A percentile compares a stretch with the other conserved stretches of the same genome.
Conservation (phyloP, 2,888 invertebrate genomes). For the Cephus runcator region DNA sequence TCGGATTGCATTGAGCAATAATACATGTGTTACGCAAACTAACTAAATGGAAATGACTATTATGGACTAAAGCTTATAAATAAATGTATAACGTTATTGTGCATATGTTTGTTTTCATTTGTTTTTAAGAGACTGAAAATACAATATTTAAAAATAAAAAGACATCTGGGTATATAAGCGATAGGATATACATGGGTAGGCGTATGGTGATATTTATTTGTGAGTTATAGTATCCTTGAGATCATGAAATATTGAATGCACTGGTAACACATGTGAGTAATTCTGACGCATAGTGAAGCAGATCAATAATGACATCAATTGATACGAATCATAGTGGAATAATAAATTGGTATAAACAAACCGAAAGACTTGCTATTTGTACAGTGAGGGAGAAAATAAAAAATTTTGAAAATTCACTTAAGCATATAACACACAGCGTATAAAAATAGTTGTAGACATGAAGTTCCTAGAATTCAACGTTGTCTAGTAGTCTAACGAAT, state of each 20-base stretch:
- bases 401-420: background rate
- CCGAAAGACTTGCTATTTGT: background rate
- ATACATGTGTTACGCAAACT: background rate
- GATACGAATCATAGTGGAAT: constrained; percentile 10
- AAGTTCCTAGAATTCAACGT: background rate
- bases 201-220: background rate
- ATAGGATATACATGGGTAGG: background rate
- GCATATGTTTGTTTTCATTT: background rate
- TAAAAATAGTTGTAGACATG: background rate
- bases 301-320: constrained; percentile 16
- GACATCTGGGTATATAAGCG: background rate
- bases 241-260: background rate
- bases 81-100: background rate
- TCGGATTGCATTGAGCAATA: background rate
- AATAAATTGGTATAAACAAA: background rate
- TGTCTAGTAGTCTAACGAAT: background rate
- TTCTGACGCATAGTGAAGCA: constrained; percentile 22
- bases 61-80: background rate
- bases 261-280: background rate
- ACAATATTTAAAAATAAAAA: background rate
- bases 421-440: background rate
- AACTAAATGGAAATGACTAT: background rate
- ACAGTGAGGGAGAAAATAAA: background rate
- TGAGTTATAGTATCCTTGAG: constrained; percentile 2
- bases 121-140: background rate